phyloP scores from a whole-genome alignment of 2,888 invertebrate species.

The Drosophila gaucha region DNA sequence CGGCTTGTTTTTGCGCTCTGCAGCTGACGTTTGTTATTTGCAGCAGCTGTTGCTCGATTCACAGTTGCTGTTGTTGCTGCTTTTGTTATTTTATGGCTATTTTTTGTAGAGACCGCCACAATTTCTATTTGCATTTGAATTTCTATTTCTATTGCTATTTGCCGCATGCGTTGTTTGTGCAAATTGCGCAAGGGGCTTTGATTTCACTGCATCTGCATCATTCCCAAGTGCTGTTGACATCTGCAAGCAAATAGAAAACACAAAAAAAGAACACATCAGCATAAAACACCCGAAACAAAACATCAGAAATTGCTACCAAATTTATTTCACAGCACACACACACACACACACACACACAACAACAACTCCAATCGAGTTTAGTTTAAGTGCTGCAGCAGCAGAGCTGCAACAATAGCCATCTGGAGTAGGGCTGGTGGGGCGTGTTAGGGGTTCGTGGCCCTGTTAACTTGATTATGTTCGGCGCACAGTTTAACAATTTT shows the following conservation, averaged over 20 bases:
- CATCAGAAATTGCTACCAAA: slow-evolving; percentile 60
- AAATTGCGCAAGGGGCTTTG: slow-evolving; percentile 69
- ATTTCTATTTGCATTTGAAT: slow-evolving; percentile 69
- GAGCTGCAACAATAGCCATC: slow-evolving; percentile 39
- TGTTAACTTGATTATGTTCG: slow-evolving; percentile 73
- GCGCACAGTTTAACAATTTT: slow-evolving; percentile 69
- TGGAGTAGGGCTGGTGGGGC: slow-evolving; percentile 12
- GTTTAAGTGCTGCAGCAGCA: slow-evolving; percentile 51
- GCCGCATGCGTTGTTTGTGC: slow-evolving; percentile 61
- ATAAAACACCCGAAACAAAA: slow-evolving; percentile 32
- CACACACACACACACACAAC: no score
- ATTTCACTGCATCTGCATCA: slow-evolving; percentile 71
- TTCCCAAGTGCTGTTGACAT: slow-evolving; percentile 72
- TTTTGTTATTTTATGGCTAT: slow-evolving; percentile 64
- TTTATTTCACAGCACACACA: slow-evolving; percentile 72
- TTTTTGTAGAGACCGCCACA: slow-evolving; percentile 55
- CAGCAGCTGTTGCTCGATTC: slow-evolving; percentile 49
- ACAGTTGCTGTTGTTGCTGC: slow-evolving; percentile 20
- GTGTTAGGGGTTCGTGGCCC: neutral
- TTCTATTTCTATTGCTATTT: slow-evolving; percentile 55
- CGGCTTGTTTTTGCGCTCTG: slow-evolving; percentile 45
- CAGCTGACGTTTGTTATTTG: slow-evolving; percentile 60
- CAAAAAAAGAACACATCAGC: slow-evolving; percentile 30
- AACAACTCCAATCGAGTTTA: slow-evolving; percentile 31
- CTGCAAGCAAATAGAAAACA: slow-evolving; percentile 61